These are phyloP conservation scores for Monodelphis domestica DNA, from an alignment of 2,797 vertebrate genomes.

Conservation along the genomic window DNA sequence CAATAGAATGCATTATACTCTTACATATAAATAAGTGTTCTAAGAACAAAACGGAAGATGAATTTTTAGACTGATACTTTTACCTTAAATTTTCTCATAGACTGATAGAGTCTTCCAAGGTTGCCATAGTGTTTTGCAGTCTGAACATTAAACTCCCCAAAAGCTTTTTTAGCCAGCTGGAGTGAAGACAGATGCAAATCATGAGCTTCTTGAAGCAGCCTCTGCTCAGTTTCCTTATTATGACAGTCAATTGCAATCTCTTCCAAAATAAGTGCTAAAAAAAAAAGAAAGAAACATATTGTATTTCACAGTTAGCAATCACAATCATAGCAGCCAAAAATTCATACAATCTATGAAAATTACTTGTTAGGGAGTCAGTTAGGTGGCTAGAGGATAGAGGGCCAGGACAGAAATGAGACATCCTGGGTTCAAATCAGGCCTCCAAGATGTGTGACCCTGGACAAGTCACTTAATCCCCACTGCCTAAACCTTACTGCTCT, in stretches of 20 bases:
- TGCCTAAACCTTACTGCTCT: no score
- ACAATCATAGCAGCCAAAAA: neutral
- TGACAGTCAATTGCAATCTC: slow-evolving; percentile 99
- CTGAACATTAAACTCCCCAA: slow-evolving; percentile 99
- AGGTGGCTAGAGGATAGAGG: no score
- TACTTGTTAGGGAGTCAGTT: no score
- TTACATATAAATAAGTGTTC: neutral
- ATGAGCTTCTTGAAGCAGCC: slow-evolving; percentile 97
- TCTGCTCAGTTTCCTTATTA: slow-evolving; percentile 98
- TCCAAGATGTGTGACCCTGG: no score
- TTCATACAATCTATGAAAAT: neutral
- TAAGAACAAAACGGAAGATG: slow-evolving; percentile 37
- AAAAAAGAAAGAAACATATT: slow-evolving; percentile 63
- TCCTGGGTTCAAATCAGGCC: no score
- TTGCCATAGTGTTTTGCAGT: slow-evolving; percentile 99
- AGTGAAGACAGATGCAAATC: slow-evolving; percentile 98
- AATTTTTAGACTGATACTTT: slow-evolving; percentile 35
- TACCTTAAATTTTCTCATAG: slow-evolving; percentile 99
- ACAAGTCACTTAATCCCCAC: no score
- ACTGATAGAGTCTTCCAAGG: slow-evolving; percentile 98
- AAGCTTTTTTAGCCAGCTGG: slow-evolving; percentile 98
- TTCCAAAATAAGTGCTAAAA: slow-evolving; percentile 95
- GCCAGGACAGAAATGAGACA: no score
- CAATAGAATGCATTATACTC: neutral
- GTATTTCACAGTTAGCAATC: neutral